Base-by-base conservation (phyloP, 2,797 vertebrate species). In the Xiphorhynchus erythropygius region DNA sequence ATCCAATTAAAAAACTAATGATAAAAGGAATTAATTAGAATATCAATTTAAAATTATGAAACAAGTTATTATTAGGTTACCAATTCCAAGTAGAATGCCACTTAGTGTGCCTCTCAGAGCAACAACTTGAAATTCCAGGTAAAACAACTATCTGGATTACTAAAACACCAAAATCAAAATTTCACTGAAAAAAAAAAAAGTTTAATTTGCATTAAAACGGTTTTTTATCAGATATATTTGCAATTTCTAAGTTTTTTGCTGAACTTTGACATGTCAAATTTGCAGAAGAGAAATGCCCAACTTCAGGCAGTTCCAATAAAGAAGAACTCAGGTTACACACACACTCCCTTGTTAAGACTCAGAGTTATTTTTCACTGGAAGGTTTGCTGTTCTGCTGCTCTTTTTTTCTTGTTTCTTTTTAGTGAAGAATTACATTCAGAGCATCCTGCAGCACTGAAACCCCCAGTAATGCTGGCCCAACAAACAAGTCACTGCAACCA, bases 101-200 rank as follows among this genome's bases (percentile, higher is more conserved):
- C 49, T 24, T 52, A 39, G 5, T 0, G 0, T 4, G 2, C 32
- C 3, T 41, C 25, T 76, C 22, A 10, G 18, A 55, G 16, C 16
- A 42, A 25, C 23, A 73, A 15, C 27, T 30, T 59, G 30, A 17
- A 74, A 65, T 59, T 56, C 30, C 68, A 57, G 17, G 11, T 50
- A 25, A 53, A 82, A 56, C 3, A 25, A 60, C 67, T 56, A 18
- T 3, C 50, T 0, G 2, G 11, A 23, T 37, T 23, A n/a, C 12
- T 53, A 27, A 55, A 56, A 10, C 14, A 41, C 0, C 7, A 35
- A 64, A 75, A 59, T 24, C 14, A 30, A 69, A 83, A 39, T 2
- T 57, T 44, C 2, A 19, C 7, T 6, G 28, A 25, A 75, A 49
- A 44, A 41, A 18, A 47, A 32, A 32, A 56, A 4, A 24, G 12